Base-by-base conservation (phyloP, 2,797 vertebrate species). In the Pelochelys cantorii region DNA sequence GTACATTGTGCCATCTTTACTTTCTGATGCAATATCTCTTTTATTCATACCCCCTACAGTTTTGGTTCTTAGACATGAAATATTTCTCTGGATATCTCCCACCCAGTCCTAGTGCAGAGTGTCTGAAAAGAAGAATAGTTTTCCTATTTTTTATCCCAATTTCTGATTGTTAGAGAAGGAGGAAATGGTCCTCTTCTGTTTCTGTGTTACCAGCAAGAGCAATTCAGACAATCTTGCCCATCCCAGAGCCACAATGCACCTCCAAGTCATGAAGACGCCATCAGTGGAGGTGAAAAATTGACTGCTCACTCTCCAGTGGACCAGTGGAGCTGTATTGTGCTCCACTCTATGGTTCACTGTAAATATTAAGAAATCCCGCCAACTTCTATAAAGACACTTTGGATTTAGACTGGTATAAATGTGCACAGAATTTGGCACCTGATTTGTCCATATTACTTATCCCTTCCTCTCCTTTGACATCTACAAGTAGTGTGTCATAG, bases 371-470 rank as follows among this genome's bases (percentile, higher is more conserved):
- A 79, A 81, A 31, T 37, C 17, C 53, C 71, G 34, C 37, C 53
- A 52, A 52, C 62, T 34, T 71, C 62, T 29, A 11, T 25, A 34
- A 11, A 34, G n/a, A 17, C 52, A 25, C 48, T 55, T 71, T 29
- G n/a, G 22, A n/a, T 55, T 71, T 54, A 23, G 12, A 65, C 62
- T 53, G 23, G 7, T 27, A 18, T 81, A 65, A 56, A 80, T 87
- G 37, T 29, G 34, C 75, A 59, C 29, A 90, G 80, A 86, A 86
- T 77, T 71, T 77, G 65, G 29, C 53, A 18, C 34, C 48, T 93
- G 65, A 59, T 13, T 17, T 1, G 2, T 59, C n/a, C 85, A 7
- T 14, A 7, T 81, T 65, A 60, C 11, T 80, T 0, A 0, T 90
- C 34, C 84, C 11, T 3, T 57, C 0, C 55, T 27, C 23, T 27